Base-by-base conservation (phyloP, 2,888 invertebrate species). In the Agonopterix subpropinquella region DNA sequence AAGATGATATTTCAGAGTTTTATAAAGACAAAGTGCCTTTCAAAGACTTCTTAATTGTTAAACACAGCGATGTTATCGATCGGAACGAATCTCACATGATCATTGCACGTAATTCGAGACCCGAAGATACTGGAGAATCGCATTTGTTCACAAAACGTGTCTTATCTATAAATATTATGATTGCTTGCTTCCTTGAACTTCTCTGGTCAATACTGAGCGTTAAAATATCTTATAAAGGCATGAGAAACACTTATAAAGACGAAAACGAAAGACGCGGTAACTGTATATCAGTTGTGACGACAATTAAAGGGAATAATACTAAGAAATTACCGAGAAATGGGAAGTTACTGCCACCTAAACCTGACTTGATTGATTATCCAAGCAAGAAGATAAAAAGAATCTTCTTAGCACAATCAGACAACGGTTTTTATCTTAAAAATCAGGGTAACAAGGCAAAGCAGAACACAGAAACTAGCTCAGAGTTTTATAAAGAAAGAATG, bases 201-300 rank as follows among this genome's bases (percentile, higher is more conserved):
- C 67, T 91, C 0, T 92, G 92, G 92, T 92, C 92, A 0, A 65
- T 90, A 35, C 66, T 92, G 11, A 91, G 91, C 44, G 73, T 90
- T 0, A 91, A 89, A 66, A 89, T 92, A 18, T 88, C 91, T 0
- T 90, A 90, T 56, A 88, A 84, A 55, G 92, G 92, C 18, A 92
- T 92, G 91, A 87, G 73, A 51, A 91, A 88, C 53, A 81, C 76
- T 41, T 91, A 92, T 59, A 90, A 90, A 49, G 90, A 89, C 15
- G 77, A 79, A 2, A 64, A 73, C 13, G 77, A 84, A 10, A 66
- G 83, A n/a, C 71, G 86, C 49, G 84, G 89, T 0, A 89, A 89
- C 46, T 85, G 87, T 43, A 77, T 90, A 28, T 87, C 89, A 36
- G 89, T 91, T 0, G 89, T 89, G 1, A 90, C 90, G 0, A 87